Evolutionary conservation across 2,888 invertebrate species (phyloP).

Genomic region (Orchestes rusci): DNA sequence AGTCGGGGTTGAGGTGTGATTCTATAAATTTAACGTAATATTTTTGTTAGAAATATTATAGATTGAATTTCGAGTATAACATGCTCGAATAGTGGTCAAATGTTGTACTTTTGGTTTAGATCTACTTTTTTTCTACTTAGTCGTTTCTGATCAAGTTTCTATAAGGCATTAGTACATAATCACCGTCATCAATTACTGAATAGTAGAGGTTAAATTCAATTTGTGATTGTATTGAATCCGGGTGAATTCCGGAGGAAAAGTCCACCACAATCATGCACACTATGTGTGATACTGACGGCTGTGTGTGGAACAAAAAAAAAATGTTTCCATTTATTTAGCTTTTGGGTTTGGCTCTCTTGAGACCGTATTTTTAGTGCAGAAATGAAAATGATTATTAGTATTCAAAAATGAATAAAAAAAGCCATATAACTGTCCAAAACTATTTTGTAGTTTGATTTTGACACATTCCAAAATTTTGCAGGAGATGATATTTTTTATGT

Average conservation of each 20-base stretch:
- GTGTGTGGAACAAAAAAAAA: constrained; percentile 36
- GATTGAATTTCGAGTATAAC: too few relatives aligned
- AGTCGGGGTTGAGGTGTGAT: too few relatives aligned
- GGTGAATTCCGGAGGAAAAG: constrained; percentile 5
- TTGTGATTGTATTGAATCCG: constrained; percentile 4
- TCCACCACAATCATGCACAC: constrained; percentile 33
- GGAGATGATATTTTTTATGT: neutral
- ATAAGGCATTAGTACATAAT: too few relatives aligned
- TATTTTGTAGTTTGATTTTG: neutral
- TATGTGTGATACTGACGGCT: constrained; percentile 35
- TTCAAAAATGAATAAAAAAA: constrained; percentile 17
- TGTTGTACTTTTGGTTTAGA: too few relatives aligned
- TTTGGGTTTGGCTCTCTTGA: constrained; percentile 32
- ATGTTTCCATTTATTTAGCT: constrained; percentile 26
- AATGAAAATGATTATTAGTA: constrained; percentile 23
- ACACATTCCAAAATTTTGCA: neutral
- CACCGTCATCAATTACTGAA: too few relatives aligned
- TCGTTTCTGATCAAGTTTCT: too few relatives aligned
- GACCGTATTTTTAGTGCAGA: constrained; percentile 31
- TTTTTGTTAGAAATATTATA: too few relatives aligned
- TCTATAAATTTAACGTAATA: too few relatives aligned
- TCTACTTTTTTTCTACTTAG: too few relatives aligned
- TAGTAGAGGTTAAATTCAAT: constrained; percentile 1
- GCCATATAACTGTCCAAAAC: constrained; percentile 5
- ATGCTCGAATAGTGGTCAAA: too few relatives aligned